A percentile compares a stretch with the other conserved stretches of the same genome.
phyloP scores from a whole-genome alignment of 2,797 vertebrate genomes.

The Thaleichthys pacificus region DNA sequence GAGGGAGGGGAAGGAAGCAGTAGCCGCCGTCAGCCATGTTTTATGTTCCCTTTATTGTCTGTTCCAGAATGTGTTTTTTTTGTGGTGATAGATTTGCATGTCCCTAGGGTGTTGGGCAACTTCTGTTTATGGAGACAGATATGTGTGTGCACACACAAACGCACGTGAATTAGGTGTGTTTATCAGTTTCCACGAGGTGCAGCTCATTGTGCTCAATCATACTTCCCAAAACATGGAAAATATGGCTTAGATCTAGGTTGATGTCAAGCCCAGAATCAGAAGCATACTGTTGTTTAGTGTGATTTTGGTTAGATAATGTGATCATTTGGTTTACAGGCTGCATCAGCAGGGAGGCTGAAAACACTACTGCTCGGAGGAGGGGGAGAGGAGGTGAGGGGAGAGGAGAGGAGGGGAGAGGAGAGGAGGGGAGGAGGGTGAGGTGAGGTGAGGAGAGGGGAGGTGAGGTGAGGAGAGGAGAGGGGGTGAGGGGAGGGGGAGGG shows the following conservation, averaged over 20 bases:
- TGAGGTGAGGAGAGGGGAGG: neutral
- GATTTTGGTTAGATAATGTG: slow-evolving; percentile 2
- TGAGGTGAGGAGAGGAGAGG: neutral
- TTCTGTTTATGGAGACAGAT: slow-evolving; percentile 29
- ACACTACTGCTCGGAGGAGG: no score
- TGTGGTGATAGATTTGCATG: slow-evolving; percentile 15
- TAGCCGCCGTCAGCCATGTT: slow-evolving; percentile 26
- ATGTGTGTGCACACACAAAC: neutral
- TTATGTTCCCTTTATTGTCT: slow-evolving; percentile 37
- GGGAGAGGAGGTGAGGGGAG: neutral
- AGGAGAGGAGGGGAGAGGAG: neutral
- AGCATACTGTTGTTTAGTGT: slow-evolving; percentile 2
- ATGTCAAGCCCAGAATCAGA: neutral
- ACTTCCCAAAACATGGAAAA: no score
- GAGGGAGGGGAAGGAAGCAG: slow-evolving; percentile 10
- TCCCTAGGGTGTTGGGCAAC: slow-evolving; percentile 11
- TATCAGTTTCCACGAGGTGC: neutral
- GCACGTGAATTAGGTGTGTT: neutral
- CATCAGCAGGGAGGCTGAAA: neutral
- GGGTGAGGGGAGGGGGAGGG: neutral
- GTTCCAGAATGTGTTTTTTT: slow-evolving; percentile 23
- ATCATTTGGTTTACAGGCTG: slow-evolving; percentile 16
- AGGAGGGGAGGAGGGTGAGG: neutral
- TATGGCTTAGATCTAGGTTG: no score
- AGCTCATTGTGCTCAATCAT: neutral